Percentiles rank a stretch among this genome's conserved stretches.
These are phyloP conservation scores for Xestia rhomboidea DNA, from an alignment of 2,888 invertebrate species.

Conservation along the genomic window DNA sequence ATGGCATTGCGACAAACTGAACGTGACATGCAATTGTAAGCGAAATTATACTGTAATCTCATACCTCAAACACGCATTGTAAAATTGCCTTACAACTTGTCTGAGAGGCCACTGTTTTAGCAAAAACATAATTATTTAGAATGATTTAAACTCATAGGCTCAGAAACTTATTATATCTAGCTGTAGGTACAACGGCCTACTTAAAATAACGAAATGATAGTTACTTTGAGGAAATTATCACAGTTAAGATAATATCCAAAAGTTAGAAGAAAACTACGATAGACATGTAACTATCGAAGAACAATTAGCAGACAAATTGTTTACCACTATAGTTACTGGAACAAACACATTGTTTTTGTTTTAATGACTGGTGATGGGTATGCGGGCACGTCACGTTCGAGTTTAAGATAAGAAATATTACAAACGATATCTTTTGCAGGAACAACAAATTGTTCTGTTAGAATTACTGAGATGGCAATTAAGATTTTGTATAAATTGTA, in stretches of 20 bases:
- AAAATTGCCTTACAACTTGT: conserved; percentile 64
- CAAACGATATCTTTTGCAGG: conserved; percentile 26
- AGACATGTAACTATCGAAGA: conserved; percentile 13
- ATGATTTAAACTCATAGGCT: neutral
- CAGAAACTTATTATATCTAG: neutral
- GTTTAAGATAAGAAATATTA: conserved; percentile 46
- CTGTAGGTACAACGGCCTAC: neutral
- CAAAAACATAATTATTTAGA: conserved; percentile 41
- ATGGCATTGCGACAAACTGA: neutral
- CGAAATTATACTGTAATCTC: conserved; percentile 31
- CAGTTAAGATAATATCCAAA: conserved; percentile 3
- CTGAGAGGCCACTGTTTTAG: conserved; percentile 31
- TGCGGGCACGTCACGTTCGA: conserved; percentile 19
- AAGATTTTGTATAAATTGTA: too few relatives aligned
- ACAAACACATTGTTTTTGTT: conserved; percentile 50
- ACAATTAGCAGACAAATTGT: conserved; percentile 32
- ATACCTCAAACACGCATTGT: conserved; percentile 75
- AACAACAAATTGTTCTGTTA: conserved; percentile 32
- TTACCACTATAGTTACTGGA: conserved; percentile 30
- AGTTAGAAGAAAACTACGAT: conserved; percentile 4
- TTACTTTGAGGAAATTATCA: conserved; percentile 19
- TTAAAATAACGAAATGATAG: conserved; percentile 19
- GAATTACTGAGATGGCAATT: neutral
- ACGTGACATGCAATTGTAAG: conserved; percentile 32
- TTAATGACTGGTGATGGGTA: conserved; percentile 17